Evolutionary conservation across 2,888 invertebrate species (phyloP), one percentile per base, ranked within the genome.

Genomic region (Cremastinae sp.): DNA sequence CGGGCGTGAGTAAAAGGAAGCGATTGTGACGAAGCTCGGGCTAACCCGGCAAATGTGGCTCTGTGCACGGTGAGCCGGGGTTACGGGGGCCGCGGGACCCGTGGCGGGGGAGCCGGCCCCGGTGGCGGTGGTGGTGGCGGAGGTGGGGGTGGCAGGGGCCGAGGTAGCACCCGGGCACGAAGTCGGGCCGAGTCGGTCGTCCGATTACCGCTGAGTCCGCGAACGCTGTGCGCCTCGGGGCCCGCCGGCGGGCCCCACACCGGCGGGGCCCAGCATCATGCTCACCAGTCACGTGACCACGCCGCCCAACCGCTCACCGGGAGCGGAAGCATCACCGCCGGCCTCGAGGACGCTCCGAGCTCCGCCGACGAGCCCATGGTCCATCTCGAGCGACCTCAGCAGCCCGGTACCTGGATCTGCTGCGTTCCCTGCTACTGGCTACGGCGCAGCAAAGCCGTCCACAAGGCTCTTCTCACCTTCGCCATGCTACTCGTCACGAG

Each of bases 401-500:
- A 83, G 18, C 87, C 90, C 9, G 89, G 92, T 54, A 91, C 91
- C 49, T 92, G 92, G 92, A 90, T 93, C 74, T 93, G 92, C 79
- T 93, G 92, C 83, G 91, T 92, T 38, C 92, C 92, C 1, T 93
- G 92, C 75, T 87, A 90, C 78, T 93, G 92, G 92, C 84, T 93
- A 10, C 88, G 91, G 10, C 90, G 91, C 20, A 92, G 92, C 80
- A 90, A 91, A 74, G 91, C 92, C 45, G 92, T 93, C 51, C 92
- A 92, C 86, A 92, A 92, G 88, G 92, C 92, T 75, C 90, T 92
- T 10, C 90, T 93, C 72, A 92, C 92, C 45, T 91, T 92, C 75
- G 92, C 92, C 36, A 93, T 92, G 74, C 85, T 93, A n/a, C 85
- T 92, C 74, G 92, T 93, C 51, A 92, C 92, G 71, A 92, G 92